phyloP scores from a whole-genome alignment of 2,113 vertebrate genomes.

The Phaethornis superciliosus region DNA sequence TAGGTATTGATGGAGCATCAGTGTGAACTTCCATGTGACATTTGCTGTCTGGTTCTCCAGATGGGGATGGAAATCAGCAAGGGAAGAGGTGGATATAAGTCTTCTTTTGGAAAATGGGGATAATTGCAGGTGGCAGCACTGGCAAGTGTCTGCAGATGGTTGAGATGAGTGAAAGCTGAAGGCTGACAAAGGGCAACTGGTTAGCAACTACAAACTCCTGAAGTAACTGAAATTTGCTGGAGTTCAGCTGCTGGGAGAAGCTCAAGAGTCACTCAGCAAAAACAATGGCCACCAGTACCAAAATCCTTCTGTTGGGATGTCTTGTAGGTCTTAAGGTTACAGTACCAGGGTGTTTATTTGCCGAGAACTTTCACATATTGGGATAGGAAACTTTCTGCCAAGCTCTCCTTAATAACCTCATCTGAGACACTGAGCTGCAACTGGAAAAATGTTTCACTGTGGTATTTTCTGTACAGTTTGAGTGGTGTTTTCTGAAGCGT shows the following conservation, averaged over 20 bases:
- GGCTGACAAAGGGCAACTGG: background rate
- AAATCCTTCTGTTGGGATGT: background rate
- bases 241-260: background rate
- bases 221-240: background rate
- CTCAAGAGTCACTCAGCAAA: background rate
- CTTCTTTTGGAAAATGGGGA: background rate
- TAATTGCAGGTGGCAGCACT: background rate
- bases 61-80: background rate
- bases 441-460: background rate
- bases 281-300: background rate
- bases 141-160: rapidly evolving
- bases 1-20: background rate
- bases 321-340: background rate
- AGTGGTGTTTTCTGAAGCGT: background rate
- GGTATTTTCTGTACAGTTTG: background rate
- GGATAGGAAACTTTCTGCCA: background rate
- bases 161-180: background rate
- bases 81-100: background rate
- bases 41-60: background rate
- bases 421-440: background rate
- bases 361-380: background rate
- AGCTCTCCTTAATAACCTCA: background rate
- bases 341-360: background rate
- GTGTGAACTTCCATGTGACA: background rate
- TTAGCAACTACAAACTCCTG: background rate